Conservation (phyloP, 2,888 invertebrate genomes). For the Nudaria mundana region DNA sequence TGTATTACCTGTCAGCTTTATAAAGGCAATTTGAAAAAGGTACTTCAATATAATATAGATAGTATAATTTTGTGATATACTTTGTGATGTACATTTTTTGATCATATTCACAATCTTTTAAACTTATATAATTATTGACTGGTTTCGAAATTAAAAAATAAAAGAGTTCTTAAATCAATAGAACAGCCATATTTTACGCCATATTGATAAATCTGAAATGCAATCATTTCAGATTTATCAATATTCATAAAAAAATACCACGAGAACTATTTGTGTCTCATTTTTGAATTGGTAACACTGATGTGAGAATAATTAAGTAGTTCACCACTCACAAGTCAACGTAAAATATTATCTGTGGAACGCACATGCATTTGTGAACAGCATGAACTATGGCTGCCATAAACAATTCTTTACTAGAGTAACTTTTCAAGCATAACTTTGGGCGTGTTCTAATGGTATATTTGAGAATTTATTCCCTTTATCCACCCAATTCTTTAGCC, state of each 20-base stretch:
- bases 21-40: conserved; percentile 41
- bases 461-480: conserved; percentile 87
- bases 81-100: conserved; percentile 17
- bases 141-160: no score
- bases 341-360: background rate
- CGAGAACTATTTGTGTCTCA: background rate
- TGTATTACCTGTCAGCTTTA: conserved; percentile 18
- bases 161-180: no score
- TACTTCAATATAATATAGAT: conserved; percentile 29
- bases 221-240: no score
- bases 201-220: no score
- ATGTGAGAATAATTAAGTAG: background rate
- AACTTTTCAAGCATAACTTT: conserved; percentile 81
- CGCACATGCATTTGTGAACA: conserved; percentile 3
- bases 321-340: background rate
- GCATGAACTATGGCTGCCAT: conserved; percentile 7
- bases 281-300: background rate
- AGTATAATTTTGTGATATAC: conserved; percentile 11
- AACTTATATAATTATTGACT: no score
- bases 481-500: conserved; percentile 92
- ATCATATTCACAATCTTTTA: conserved; percentile 2
- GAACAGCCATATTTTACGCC: no score
- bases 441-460: conserved; percentile 85
- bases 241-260: background rate
- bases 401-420: conserved; percentile 45